Conservation (phyloP, 1,140 invertebrate genomes). For the Neodiprion fabricii region DNA sequence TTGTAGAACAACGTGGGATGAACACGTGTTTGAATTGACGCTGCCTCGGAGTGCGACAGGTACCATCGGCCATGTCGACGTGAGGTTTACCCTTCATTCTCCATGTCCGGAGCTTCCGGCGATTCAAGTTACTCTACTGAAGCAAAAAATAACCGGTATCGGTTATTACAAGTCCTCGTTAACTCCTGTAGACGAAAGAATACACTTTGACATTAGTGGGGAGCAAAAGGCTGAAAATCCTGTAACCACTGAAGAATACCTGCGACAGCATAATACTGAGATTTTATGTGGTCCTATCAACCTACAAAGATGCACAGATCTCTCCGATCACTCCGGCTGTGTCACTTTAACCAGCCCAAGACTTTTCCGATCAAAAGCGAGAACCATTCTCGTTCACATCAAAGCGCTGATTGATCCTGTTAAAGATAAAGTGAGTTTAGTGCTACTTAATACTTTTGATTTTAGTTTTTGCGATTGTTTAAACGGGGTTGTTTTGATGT, state of each 20-base stretch:
- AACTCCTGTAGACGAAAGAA: slow-evolving; percentile 66
- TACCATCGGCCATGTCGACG: slow-evolving; percentile 84
- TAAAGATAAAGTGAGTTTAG: slow-evolving; percentile 62
- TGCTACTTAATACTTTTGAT: neutral
- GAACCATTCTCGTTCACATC: slow-evolving; percentile 85
- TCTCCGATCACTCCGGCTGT: slow-evolving; percentile 82
- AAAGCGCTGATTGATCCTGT: slow-evolving; percentile 77
- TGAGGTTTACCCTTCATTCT: slow-evolving; percentile 82
- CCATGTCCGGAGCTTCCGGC: slow-evolving; percentile 67
- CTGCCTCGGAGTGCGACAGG: slow-evolving; percentile 73
- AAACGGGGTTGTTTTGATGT: slow-evolving; percentile 1
- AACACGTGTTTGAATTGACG: slow-evolving; percentile 89
- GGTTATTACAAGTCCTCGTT: slow-evolving; percentile 61
- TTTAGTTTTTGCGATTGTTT: slow-evolving; percentile 8
- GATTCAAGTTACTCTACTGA: slow-evolving; percentile 82
- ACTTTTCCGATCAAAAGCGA: slow-evolving; percentile 77
- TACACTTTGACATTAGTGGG: slow-evolving; percentile 66
- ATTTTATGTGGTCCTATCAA: slow-evolving; percentile 88
- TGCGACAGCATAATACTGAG: slow-evolving; percentile 86
- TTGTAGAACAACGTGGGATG: slow-evolving; percentile 82
- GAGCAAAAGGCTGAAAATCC: slow-evolving; percentile 73
- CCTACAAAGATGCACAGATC: slow-evolving; percentile 79
- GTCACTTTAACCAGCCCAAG: slow-evolving; percentile 87
- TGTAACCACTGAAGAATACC: slow-evolving; percentile 79
- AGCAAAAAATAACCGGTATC: slow-evolving; percentile 80